phyloP scores from a whole-genome alignment of 1,140 invertebrate species.

The Adoxophyes honmai region DNA sequence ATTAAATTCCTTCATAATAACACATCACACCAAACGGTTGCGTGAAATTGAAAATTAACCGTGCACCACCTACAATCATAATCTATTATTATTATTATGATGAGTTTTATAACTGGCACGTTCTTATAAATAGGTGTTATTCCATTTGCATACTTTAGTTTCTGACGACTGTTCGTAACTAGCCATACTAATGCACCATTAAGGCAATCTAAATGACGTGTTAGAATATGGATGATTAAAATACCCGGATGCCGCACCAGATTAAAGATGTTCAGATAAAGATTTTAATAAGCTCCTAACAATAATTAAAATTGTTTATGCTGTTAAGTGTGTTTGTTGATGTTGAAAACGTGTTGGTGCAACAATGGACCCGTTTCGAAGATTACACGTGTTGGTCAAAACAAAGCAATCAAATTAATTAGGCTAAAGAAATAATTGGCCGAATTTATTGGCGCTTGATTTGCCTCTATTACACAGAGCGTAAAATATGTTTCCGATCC shows the following conservation, averaged over 20 bases:
- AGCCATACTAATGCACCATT: not conserved
- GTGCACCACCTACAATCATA: not conserved
- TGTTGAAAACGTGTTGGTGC: not conserved
- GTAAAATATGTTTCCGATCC: too few relatives aligned
- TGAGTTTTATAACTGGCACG: not conserved
- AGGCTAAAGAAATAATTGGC: too few relatives aligned
- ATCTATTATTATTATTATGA: not conserved
- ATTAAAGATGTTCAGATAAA: not conserved
- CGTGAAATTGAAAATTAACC: slow-evolving; percentile 14
- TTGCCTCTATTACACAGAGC: too few relatives aligned
- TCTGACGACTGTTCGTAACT: not conserved
- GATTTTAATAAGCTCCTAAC: not conserved
- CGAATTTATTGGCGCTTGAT: too few relatives aligned
- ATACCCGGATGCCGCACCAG: not conserved
- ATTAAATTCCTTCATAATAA: not conserved
- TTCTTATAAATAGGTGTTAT: not conserved
- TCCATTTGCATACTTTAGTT: slow-evolving; percentile 6
- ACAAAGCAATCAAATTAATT: too few relatives aligned
- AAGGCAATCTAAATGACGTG: not conserved
- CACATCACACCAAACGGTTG: slow-evolving; percentile 1
- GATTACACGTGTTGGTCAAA: too few relatives aligned
- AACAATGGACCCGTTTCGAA: too few relatives aligned
- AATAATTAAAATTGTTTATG: slow-evolving; percentile 7
- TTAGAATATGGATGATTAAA: slow-evolving; percentile 13
- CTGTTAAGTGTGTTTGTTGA: not conserved